Evolutionary conservation across 2,888 invertebrate genomes (phyloP).

Genomic region (Anthophora plumipes): DNA sequence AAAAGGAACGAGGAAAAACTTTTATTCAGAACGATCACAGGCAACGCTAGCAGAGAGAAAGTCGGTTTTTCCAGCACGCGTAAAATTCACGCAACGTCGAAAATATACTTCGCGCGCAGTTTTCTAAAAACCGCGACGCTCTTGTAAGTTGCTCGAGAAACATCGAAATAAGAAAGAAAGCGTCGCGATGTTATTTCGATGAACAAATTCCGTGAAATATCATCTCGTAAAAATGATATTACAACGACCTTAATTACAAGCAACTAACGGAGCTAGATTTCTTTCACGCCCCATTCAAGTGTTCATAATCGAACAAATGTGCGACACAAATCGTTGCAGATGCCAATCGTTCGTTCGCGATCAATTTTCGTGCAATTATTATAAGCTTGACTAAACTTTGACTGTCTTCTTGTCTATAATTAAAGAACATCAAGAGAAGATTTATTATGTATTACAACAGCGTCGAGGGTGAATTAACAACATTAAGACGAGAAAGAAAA

Average conservation of each 20-base stretch:
- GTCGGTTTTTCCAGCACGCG: slow-evolving; percentile 48
- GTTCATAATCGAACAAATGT: not conserved
- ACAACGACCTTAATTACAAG: slow-evolving; percentile 16
- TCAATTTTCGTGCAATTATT: not conserved
- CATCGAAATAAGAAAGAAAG: slow-evolving; percentile 50
- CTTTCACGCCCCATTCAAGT: not conserved
- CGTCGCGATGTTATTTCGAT: slow-evolving; percentile 15
- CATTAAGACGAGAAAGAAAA: slow-evolving; percentile 17
- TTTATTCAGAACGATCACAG: slow-evolving; percentile 29
- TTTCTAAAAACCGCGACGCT: slow-evolving; percentile 45
- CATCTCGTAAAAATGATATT: not conserved
- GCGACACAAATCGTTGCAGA: not conserved
- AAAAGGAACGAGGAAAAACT: not conserved
- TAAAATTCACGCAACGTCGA: slow-evolving; percentile 50
- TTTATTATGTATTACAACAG: not conserved
- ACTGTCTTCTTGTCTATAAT: not conserved
- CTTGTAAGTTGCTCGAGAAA: slow-evolving; percentile 3
- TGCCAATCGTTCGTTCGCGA: not conserved
- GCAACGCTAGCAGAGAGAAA: slow-evolving; percentile 40
- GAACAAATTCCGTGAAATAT: not conserved
- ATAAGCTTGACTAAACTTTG: not conserved
- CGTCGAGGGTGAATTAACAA: not conserved
- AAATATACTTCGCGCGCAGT: slow-evolving; percentile 36
- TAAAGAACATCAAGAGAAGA: not conserved
- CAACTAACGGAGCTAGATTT: not conserved